Base-by-base conservation (phyloP, 2,797 vertebrate species). In the Protonibea diacanthus region DNA sequence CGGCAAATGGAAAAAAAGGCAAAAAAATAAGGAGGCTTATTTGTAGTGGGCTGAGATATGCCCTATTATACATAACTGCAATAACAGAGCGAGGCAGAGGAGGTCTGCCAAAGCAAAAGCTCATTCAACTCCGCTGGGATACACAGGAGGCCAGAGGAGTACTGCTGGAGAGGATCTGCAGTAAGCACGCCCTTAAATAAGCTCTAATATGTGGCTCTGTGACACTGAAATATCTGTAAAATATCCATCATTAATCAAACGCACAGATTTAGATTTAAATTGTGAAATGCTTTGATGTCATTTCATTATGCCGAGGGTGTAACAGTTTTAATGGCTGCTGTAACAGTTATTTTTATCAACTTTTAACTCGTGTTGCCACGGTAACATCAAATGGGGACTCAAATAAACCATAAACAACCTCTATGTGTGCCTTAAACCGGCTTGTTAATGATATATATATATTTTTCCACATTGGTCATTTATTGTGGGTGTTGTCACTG, bases 21-120 rank as follows among this genome's bases (percentile, higher is more conserved):
- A 33, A 73, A 45, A 45, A 71, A 87, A 64, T 62, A 76, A 82
- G 74, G 60, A 78, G 70, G 81, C 69, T 78, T 76, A 83, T 81
- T 88, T 69, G 80, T 60, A 56, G 63, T 12, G 21, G 58, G 59
- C 42, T 25, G 73, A 78, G 64, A 67, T 81, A 55, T 6, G 78
- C 84, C 72, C 73, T 25, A 83, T 84, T 82, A 89, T 10, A 59
- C 71, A 59, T n/a, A 44, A 82, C 60, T 64, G 73, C 42, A 65
- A 44, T 5, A 56, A 55, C 57, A 66, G 72, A 74, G 68, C 17
- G 8, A 66, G 14, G 44, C 5, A 20, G 59, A 44, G 47, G 52
- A 56, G 33, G 58, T 44, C 65, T 44, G 72, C 62, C 66, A 76
- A 76, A 64, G 38, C n/a, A 27, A 76, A 67, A 56, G 71, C 67